phyloP scores from a whole-genome alignment of 2,888 invertebrate species.

The Euproctis similis region DNA sequence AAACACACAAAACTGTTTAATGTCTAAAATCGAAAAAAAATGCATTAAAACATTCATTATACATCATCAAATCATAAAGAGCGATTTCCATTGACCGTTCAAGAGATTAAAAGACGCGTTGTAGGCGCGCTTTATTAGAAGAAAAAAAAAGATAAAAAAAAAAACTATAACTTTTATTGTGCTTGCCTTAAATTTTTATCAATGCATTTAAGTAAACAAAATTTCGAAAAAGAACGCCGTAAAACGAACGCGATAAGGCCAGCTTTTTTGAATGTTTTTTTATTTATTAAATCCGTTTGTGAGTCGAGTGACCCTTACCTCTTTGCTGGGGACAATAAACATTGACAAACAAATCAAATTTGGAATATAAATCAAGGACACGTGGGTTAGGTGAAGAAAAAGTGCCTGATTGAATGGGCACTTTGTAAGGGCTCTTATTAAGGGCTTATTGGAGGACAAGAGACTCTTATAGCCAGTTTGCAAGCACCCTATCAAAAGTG shows the following conservation, averaged over 20 bases:
- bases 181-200: conserved; percentile 50
- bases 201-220: conserved; percentile 38
- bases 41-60: conserved; percentile 9
- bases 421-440: conserved; percentile 59
- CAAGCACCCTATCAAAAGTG: conserved; percentile 51
- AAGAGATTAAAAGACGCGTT: conserved; percentile 11
- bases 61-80: conserved; percentile 10
- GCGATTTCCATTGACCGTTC: conserved; percentile 5
- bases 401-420: conserved; percentile 54
- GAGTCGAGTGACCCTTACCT: conserved; percentile 45
- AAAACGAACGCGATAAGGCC: conserved; percentile 48
- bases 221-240: conserved; percentile 51
- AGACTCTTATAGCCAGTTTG: conserved; percentile 40
- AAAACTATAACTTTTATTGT: conserved; percentile 43
- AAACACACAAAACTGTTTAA: conserved; percentile 16
- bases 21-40: conserved; percentile 10
- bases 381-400: conserved; percentile 58
- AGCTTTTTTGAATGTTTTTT: no score
- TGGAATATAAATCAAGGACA: conserved; percentile 64
- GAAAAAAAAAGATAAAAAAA: no score
- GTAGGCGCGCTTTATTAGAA: conserved; percentile 9
- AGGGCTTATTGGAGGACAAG: conserved; percentile 65
- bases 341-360: conserved; percentile 63
- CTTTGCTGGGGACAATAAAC: conserved; percentile 48
- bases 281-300: conserved; percentile 46